These are phyloP conservation scores for Anadara kagoshimensis DNA, from an alignment of 1,140 invertebrate genomes.

Conservation along the genomic window DNA sequence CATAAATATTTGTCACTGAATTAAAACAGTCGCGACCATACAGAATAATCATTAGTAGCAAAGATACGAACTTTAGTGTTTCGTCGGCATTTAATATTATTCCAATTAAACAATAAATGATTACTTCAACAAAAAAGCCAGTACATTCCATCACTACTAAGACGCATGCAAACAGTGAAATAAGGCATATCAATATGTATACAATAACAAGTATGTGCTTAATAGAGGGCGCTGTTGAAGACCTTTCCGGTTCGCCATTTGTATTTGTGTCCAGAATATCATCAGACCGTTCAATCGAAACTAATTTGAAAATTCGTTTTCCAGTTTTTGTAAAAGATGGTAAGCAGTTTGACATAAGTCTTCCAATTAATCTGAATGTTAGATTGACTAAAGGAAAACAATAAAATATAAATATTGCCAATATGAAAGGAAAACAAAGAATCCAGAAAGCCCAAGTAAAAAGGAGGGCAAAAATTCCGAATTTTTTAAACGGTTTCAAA, in stretches of 20 bases:
- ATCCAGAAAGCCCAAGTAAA: constrained; percentile 42
- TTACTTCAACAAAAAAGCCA: constrained; percentile 56
- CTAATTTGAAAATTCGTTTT: background rate
- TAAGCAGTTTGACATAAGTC: constrained; percentile 42
- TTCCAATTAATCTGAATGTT: constrained; percentile 1
- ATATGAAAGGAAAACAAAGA: constrained; percentile 24
- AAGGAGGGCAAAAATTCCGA: constrained; percentile 47
- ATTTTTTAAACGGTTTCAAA: constrained; percentile 29
- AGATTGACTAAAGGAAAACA: constrained; percentile 28
- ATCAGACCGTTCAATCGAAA: background rate
- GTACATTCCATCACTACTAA: constrained; percentile 57
- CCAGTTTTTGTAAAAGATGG: constrained; percentile 2
- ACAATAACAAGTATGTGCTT: constrained; percentile 33
- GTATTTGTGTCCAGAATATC: background rate
- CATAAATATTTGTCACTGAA: constrained; percentile 55
- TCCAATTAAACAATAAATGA: constrained; percentile 61
- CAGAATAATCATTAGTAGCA: constrained; percentile 54
- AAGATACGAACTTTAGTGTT: constrained; percentile 51
- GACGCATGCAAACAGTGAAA: constrained; percentile 53
- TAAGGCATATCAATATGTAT: constrained; percentile 44
- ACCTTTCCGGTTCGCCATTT: background rate
- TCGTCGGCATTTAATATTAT: constrained; percentile 59
- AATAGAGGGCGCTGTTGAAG: background rate
- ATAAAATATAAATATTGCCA: constrained; percentile 3
- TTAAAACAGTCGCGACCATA: constrained; percentile 56